Conservation (phyloP, 2,113 vertebrate genomes). For the Ancistrus triradiatus region DNA sequence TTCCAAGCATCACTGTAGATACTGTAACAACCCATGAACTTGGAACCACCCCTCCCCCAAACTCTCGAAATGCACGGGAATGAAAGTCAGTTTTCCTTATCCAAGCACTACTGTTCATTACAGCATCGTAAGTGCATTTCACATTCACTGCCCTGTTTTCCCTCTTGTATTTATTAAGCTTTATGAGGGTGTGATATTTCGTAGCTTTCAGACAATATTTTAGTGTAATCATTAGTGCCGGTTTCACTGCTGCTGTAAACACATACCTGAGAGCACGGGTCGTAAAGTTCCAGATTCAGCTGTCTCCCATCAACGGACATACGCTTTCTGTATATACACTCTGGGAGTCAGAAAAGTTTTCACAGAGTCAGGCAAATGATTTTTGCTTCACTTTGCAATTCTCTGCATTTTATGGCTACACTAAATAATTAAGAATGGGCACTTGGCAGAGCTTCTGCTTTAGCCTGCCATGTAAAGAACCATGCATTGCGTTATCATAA, state of each 20-base stretch:
- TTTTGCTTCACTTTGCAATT: slow-evolving; percentile 8
- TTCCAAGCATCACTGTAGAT: too few relatives aligned
- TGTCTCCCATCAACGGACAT: slow-evolving; percentile 77
- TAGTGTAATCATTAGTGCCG: slow-evolving; percentile 18
- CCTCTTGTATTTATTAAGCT: slow-evolving; percentile 22
- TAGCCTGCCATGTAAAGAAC: not conserved
- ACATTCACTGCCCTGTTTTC: slow-evolving; percentile 14
- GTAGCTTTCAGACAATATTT: slow-evolving; percentile 5
- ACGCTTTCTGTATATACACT: slow-evolving; percentile 81
- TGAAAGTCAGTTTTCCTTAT: slow-evolving; percentile 2
- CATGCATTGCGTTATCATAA: not conserved
- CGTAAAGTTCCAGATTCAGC: slow-evolving; percentile 79
- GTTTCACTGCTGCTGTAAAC: slow-evolving; percentile 17
- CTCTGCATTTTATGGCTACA: slow-evolving; percentile 17
- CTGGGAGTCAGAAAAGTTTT: slow-evolving; percentile 52
- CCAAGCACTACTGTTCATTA: slow-evolving; percentile 3
- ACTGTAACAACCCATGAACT: too few relatives aligned
- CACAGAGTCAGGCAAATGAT: slow-evolving; percentile 7
- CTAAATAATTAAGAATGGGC: slow-evolving; percentile 8
- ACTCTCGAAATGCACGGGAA: not conserved
- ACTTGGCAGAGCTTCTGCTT: slow-evolving; percentile 14
- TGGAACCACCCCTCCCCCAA: too few relatives aligned
- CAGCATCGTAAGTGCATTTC: slow-evolving; percentile 1
- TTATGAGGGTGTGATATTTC: slow-evolving; percentile 21
- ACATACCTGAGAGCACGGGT: slow-evolving; percentile 74